Conservation (phyloP, 2,113 vertebrate species). For the Microcebus murinus region DNA sequence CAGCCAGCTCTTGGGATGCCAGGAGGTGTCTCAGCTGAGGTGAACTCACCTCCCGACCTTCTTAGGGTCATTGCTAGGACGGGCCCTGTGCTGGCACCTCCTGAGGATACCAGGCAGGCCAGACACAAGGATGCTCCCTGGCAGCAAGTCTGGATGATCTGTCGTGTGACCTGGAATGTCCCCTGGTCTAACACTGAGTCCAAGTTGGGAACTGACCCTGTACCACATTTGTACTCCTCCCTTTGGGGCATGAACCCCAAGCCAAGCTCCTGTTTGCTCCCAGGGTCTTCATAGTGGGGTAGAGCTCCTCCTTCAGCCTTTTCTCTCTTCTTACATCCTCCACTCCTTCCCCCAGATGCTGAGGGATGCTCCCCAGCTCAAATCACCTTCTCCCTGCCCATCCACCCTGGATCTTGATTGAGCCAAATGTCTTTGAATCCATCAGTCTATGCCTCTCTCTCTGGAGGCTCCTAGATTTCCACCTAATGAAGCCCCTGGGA, state of each 20-base stretch:
- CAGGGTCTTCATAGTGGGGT: not conserved
- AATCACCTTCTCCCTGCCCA: no score
- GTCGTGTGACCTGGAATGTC: not conserved
- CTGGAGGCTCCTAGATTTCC: not conserved
- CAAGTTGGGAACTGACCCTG: not conserved
- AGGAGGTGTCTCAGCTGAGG: not conserved
- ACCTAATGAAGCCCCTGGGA: not conserved
- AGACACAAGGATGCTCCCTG: not conserved
- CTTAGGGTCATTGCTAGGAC: not conserved
- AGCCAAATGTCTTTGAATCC: not conserved
- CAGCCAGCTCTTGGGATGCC: not conserved
- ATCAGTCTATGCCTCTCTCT: not conserved
- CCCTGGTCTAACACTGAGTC: not conserved
- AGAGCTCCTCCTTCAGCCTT: not conserved
- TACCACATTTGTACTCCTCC: not conserved
- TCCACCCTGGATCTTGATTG: not conserved
- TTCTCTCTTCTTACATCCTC: not conserved
- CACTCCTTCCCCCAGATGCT: not conserved
- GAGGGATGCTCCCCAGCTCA: accelerated
- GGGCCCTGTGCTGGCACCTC: not conserved
- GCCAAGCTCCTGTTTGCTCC: not conserved
- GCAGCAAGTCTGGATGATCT: not conserved
- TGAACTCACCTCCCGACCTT: no score
- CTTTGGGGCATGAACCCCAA: not conserved
- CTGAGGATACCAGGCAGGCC: not conserved